Percentiles rank a stretch among this genome's conserved stretches.
These are phyloP conservation scores for Mystacides longicornis DNA, from an alignment of 2,888 invertebrate genomes.

Conservation along the genomic window DNA sequence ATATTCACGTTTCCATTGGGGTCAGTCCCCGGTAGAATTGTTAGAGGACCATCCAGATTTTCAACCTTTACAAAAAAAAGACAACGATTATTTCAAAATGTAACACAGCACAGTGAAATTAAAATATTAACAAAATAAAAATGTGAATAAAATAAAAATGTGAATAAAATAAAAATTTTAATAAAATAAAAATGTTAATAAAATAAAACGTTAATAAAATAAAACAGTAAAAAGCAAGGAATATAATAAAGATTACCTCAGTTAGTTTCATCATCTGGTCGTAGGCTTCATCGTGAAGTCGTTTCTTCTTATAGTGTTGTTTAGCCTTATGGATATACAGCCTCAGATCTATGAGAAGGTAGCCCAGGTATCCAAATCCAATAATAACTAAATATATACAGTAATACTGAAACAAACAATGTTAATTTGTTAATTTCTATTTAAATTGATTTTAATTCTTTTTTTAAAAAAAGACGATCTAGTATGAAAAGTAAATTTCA, in stretches of 20 bases:
- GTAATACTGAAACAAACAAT: slow-evolving; percentile 52
- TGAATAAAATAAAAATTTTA: too few species aligned
- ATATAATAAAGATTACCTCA: slow-evolving; percentile 33
- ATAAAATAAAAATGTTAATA: too few species aligned
- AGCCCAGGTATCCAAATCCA: slow-evolving; percentile 55
- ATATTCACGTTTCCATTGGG: background rate
- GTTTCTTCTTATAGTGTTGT: slow-evolving; percentile 40
- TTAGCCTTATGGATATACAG: slow-evolving; percentile 47
- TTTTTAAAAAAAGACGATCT: too few species aligned
- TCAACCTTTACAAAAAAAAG: slow-evolving; percentile 28
- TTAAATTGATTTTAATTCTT: too few species aligned
- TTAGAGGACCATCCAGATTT: slow-evolving; percentile 7
- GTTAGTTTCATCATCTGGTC: slow-evolving; percentile 41
- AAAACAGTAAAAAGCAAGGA: slow-evolving; percentile 27
- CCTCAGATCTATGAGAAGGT: slow-evolving; percentile 54
- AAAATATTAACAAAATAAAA: too few species aligned
- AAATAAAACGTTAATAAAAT: too few species aligned
- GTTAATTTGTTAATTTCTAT: too few species aligned
- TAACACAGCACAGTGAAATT: too few species aligned
- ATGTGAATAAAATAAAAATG: too few species aligned
- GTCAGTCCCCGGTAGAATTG: background rate
- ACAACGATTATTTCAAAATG: too few species aligned
- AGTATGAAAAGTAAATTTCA: too few species aligned
- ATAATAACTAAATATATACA: slow-evolving; percentile 51
- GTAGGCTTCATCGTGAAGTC: slow-evolving; percentile 36